phyloP scores from a whole-genome alignment of 53 echinoderm and acorn worm genomes.

The Zoroaster sp. region DNA sequence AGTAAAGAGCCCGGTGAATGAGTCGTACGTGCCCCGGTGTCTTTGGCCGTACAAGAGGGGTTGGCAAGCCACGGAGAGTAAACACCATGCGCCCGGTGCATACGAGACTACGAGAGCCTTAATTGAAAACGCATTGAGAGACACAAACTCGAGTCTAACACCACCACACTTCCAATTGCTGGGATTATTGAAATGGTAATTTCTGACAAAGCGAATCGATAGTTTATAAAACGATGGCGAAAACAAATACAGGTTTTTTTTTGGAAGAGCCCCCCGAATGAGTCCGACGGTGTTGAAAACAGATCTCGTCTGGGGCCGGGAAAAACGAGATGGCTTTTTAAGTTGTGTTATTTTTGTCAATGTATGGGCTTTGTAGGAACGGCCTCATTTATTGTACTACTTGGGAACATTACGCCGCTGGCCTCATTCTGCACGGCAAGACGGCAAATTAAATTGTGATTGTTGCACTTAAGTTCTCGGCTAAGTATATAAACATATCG shows the following conservation, averaged over 20 bases:
- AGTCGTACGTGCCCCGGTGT: conserved; percentile 31
- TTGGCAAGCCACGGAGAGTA: conserved; percentile 4
- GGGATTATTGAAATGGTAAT: conserved; percentile 54
- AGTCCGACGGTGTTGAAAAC: neutral
- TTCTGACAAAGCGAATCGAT: conserved; percentile 54
- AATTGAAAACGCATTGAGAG: conserved; percentile 54
- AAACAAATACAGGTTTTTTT: conserved; percentile 53
- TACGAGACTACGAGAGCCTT: neutral
- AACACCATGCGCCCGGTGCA: conserved; percentile 34
- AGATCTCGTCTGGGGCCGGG: neutral
- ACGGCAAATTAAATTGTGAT: conserved; percentile 57
- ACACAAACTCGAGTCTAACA: neutral
- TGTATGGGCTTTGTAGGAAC: conserved; percentile 4
- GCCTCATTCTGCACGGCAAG: conserved; percentile 53
- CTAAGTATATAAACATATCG: conserved; percentile 52
- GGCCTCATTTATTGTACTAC: conserved; percentile 19
- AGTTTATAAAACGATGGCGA: conserved; percentile 55
- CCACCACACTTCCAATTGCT: conserved; percentile 1
- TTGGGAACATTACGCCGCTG: conserved; percentile 47
- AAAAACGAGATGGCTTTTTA: neutral
- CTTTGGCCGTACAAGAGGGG: neutral
- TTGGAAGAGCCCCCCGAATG: neutral
- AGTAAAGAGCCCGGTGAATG: neutral
- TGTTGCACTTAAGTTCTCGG: conserved; percentile 56
- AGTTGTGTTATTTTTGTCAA: conserved; percentile 51